Evolutionary conservation across 2,797 vertebrate genomes (phyloP).

Genomic region (Lemur catta): DNA sequence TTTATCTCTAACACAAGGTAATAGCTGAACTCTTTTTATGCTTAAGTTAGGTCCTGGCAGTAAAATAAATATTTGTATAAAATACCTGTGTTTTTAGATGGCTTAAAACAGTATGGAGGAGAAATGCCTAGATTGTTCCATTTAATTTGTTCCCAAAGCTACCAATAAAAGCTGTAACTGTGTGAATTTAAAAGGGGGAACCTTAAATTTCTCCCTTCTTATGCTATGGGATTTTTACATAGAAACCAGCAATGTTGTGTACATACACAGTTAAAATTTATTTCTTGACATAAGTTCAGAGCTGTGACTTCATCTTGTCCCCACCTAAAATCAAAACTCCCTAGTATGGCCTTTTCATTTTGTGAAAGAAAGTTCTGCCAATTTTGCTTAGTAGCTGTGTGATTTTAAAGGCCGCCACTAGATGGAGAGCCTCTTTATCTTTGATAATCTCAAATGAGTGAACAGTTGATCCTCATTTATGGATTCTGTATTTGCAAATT

Average conservation of each 20-base stretch:
- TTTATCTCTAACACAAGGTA: background rate
- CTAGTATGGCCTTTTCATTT: background rate
- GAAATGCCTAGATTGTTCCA: background rate
- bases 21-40: background rate
- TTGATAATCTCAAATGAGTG: background rate
- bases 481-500: background rate
- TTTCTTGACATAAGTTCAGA: constrained; percentile 1
- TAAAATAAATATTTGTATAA: background rate
- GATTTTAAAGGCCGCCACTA: constrained; percentile 58
- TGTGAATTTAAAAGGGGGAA: background rate
- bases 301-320: background rate
- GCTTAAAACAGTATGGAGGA: background rate
- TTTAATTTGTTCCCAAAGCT: background rate
- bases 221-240: background rate
- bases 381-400: background rate
- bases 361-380: background rate
- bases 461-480: fast-evolving
- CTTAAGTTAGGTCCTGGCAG: background rate
- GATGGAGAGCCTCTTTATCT: constrained; percentile 26
- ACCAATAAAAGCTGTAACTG: background rate
- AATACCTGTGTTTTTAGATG: background rate
- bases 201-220: background rate
- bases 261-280: background rate
- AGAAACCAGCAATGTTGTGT: background rate
- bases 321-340: background rate